Evolutionary conservation across 2,113 vertebrate species (phyloP).

Genomic region (Clarias macrocephalus): DNA sequence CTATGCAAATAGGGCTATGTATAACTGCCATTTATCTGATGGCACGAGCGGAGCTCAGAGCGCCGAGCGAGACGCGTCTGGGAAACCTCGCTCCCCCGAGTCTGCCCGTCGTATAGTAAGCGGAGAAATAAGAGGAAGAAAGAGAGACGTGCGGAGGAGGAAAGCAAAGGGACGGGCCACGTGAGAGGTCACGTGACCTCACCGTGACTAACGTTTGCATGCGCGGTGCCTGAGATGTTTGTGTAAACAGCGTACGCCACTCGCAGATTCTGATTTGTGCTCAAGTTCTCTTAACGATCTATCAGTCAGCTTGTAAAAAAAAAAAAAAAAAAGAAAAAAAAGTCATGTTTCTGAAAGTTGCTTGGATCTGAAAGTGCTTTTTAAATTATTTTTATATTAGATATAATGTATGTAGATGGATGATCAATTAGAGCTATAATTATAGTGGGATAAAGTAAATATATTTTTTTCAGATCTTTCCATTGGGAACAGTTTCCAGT

Average conservation of each 20-base stretch:
- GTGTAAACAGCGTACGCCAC: slow-evolving; percentile 9
- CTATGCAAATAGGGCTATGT: slow-evolving; percentile 72
- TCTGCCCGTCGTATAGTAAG: not conserved
- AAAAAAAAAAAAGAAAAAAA: not conserved
- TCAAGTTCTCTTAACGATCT: not conserved
- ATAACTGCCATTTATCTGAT: slow-evolving; percentile 71
- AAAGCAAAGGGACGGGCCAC: slow-evolving; percentile 13
- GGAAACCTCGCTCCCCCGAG: slow-evolving; percentile 58
- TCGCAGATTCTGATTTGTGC: not conserved
- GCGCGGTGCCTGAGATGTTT: not conserved
- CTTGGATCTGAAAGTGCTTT: not conserved
- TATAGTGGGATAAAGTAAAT: not conserved
- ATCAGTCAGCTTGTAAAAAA: not conserved
- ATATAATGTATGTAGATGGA: not conserved
- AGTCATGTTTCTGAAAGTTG: not conserved
- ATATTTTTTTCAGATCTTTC: not conserved
- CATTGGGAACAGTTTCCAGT: slow-evolving; percentile 9
- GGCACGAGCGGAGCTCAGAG: slow-evolving; percentile 60
- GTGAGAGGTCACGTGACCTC: slow-evolving; percentile 47
- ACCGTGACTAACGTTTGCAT: slow-evolving; percentile 28
- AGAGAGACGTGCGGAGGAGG: slow-evolving; percentile 48
- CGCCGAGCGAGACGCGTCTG: slow-evolving; percentile 54
- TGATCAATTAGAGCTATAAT: not conserved
- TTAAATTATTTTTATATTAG: not conserved
- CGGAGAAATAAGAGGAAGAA: slow-evolving; percentile 44